A percentile compares a stretch with the other conserved stretches of the same genome.
Evolutionary conservation across 2,113 vertebrate species (phyloP).

Genomic region (Datnioides undecimradiatus): DNA sequence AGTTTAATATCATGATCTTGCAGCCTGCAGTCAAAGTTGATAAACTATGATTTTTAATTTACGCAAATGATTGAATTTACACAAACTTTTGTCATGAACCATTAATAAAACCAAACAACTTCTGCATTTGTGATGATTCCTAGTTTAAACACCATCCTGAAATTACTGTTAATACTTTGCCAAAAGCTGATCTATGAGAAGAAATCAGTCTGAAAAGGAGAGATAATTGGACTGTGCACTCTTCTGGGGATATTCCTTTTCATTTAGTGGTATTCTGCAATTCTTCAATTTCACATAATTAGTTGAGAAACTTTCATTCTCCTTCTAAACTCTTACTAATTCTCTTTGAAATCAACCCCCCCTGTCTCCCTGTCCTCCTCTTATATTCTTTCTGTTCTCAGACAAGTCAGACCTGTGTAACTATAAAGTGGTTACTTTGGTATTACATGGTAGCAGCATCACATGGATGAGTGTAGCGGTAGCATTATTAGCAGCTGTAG

Average conservation of each 20-base stretch:
- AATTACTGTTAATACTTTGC: neutral
- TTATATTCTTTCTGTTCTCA: constrained; percentile 51
- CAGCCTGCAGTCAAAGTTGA: neutral
- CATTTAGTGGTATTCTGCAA: constrained; percentile 42
- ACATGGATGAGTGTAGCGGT: neutral
- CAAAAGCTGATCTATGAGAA: neutral
- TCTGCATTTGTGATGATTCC: neutral
- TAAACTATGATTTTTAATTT: neutral
- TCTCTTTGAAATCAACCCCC: constrained; percentile 54
- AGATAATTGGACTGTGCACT: constrained; percentile 27
- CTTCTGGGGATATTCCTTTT: constrained; percentile 24
- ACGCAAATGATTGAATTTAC: neutral
- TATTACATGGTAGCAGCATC: neutral
- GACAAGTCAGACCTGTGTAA: neutral
- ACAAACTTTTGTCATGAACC: constrained; percentile 9
- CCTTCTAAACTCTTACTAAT: constrained; percentile 37
- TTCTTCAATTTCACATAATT: constrained; percentile 53
- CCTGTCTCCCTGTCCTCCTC: constrained; percentile 32
- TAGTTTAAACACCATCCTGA: neutral
- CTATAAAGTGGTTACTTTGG: constrained; percentile 15
- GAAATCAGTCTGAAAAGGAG: neutral
- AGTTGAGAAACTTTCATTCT: constrained; percentile 47
- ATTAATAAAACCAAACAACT: neutral
- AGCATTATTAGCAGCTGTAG: neutral
- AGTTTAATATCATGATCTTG: neutral